phyloP scores from a whole-genome alignment of 2,113 vertebrate genomes.

The Riparia riparia region DNA sequence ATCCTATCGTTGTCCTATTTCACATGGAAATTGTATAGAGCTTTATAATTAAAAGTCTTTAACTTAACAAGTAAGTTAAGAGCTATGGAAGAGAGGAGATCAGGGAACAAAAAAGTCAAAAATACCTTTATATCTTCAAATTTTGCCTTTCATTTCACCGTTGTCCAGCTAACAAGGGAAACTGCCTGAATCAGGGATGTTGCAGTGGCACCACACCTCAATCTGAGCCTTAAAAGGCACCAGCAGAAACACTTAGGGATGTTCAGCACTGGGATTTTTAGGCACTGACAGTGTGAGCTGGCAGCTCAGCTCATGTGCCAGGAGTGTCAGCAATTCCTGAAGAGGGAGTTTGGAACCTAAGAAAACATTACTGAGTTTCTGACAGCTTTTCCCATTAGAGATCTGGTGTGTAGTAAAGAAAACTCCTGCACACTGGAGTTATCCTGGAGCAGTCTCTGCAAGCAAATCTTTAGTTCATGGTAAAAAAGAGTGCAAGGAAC shows the following conservation, averaged over 20 bases:
- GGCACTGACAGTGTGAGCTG: not conserved
- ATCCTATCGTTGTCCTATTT: not conserved
- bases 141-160: not conserved
- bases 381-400: not conserved
- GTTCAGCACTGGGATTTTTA: not conserved
- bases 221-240: not conserved
- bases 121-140: not conserved
- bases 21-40: accelerated
- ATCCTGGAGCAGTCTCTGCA: not conserved
- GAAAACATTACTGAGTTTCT: not conserved
- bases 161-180: not conserved
- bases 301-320: not conserved
- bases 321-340: not conserved
- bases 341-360: not conserved
- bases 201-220: not conserved
- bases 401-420: not conserved
- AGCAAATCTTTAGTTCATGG: not conserved
- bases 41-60: not conserved
- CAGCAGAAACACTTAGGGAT: not conserved
- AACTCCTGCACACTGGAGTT: not conserved
- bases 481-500: not conserved
- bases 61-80: not conserved
- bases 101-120: not conserved
- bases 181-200: not conserved
- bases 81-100: not conserved